Evolutionary conservation across 2,888 invertebrate genomes (phyloP), one percentile per base, ranked within the genome.

Genomic region (Leucophenga maculata): DNA sequence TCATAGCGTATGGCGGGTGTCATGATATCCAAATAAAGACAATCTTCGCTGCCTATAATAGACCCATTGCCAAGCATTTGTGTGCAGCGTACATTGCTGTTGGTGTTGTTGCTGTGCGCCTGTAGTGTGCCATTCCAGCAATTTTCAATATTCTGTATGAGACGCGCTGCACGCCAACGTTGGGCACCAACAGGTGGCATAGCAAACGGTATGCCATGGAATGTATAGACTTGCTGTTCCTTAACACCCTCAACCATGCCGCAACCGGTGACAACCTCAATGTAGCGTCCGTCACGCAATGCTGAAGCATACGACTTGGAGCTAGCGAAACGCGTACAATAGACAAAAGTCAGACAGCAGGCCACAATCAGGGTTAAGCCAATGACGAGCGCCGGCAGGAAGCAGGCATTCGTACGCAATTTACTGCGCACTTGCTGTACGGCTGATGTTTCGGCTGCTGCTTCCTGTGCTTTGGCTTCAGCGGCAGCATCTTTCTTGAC

Each of bases 131-230:
- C 93, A 80, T 94, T 94, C 95, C 95, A 95, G 85, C 95, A 96
- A 77, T 92, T 90, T 1, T 93, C 91, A 68, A 95, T 89, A 65
- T 91, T 90, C 71, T 92, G 90, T 32, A 95, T 88, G 0, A 92
- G 90, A 77, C 92, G 91, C 0, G 95, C 94, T 14, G 92, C 90
- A 44, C 91, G 91, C 90, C 94, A 95, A 74, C 95, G 91, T 57
- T 91, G 90, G 32, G 92, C 91, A 2, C 90, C 91, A 0, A 93
- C 83, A 0, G 95, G 95, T 6, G 94, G 93, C 26, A 92, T 87
- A 3, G 95, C 95, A 86, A 94, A 96, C 0, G 95, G 95, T 71
- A 96, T 93, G 67, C 95, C 94, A 55, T 93, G 92, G 88, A 95
- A 96, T 14, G 94, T 94, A 79, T 93, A 94, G 0, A 93, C 93